Evolutionary conservation across 2,113 vertebrate species (phyloP).

Genomic region (Crypturellus undulatus): DNA sequence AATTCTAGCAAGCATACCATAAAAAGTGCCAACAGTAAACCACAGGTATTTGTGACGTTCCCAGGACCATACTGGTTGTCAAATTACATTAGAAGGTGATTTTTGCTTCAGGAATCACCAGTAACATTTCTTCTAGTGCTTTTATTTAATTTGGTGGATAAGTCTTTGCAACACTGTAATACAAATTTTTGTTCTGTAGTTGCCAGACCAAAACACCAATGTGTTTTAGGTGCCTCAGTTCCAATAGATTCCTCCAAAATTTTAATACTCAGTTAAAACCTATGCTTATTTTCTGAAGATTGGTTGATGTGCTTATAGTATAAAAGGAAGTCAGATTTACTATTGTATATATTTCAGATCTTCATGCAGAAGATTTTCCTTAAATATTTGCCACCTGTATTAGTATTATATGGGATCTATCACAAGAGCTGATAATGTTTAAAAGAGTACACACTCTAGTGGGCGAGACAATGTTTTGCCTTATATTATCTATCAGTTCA

Average conservation of each 20-base stretch:
- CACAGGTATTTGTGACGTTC: background rate
- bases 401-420: background rate
- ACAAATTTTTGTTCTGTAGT: background rate
- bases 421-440: background rate
- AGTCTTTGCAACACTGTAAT: background rate
- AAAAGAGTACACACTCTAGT: background rate
- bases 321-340: background rate
- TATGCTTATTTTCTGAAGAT: background rate
- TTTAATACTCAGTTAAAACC: background rate
- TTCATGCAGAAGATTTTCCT: background rate
- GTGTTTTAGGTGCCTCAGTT: background rate
- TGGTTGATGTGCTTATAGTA: background rate
- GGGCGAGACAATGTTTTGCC: background rate
- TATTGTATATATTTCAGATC: background rate
- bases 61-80: background rate
- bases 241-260: background rate
- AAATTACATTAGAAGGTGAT: background rate
- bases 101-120: background rate
- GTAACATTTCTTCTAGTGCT: fast-evolving
- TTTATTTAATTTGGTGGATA: background rate
- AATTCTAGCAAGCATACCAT: background rate
- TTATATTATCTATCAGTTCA: background rate
- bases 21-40: background rate
- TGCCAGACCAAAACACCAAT: background rate
- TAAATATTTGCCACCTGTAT: background rate